Conservation (phyloP, 2,888 invertebrate genomes). For the Argyresthia albistria region DNA sequence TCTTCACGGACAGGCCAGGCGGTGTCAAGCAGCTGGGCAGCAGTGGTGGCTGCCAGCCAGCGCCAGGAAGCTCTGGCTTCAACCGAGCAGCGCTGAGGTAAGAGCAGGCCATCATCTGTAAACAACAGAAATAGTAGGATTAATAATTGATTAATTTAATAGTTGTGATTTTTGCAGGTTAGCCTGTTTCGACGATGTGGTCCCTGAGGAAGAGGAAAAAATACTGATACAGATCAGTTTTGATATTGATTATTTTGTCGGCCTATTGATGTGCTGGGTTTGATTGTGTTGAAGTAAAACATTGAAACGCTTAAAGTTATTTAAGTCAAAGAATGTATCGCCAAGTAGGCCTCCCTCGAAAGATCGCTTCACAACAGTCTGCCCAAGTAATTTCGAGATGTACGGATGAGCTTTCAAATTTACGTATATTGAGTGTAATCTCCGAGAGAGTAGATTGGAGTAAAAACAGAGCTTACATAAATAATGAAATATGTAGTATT, state of each 20-base stretch:
- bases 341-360: neutral
- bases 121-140: conserved; percentile 19
- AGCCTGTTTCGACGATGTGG: no score
- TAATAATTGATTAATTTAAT: no score
- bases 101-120: conserved; percentile 70
- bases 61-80: conserved; percentile 29
- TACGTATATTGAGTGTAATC: conserved; percentile 33
- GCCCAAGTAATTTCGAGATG: conserved; percentile 5
- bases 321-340: neutral
- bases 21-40: neutral
- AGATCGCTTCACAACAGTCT: conserved; percentile 4
- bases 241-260: no score
- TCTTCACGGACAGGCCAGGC: neutral
- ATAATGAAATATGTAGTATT: conserved; percentile 70
- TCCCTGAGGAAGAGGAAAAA: no score
- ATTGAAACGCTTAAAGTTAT: neutral
- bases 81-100: conserved; percentile 51
- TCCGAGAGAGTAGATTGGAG: conserved; percentile 46
- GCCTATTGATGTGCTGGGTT: no score
- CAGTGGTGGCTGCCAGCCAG: conserved; percentile 7
- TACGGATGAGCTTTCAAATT: conserved; percentile 6
- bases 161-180: no score
- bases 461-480: conserved; percentile 63
- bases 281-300: no score
- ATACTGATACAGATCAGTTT: no score